These are phyloP conservation scores for Pseudochirops cupreus DNA, from an alignment of 2,797 vertebrate genomes.

Conservation along the genomic window DNA sequence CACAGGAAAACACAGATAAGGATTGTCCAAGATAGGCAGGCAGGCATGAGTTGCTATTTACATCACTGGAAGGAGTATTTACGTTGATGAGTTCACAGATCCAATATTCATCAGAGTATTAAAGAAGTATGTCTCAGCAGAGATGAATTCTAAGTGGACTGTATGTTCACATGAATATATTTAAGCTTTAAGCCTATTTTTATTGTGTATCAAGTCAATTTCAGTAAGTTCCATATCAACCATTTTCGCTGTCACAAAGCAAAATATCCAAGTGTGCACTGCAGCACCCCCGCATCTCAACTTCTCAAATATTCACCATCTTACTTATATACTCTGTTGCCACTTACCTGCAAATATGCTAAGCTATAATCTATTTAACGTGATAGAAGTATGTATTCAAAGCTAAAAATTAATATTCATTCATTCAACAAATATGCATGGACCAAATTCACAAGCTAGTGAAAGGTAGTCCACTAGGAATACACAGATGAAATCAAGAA, in stretches of 20 bases:
- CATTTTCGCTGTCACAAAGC: neutral
- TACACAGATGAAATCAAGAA: neutral
- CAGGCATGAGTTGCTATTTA: neutral
- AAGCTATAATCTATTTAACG: neutral
- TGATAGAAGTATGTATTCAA: neutral
- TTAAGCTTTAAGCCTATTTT: neutral
- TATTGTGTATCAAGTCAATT: neutral
- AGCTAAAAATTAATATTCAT: neutral
- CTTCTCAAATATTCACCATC: conserved; percentile 8
- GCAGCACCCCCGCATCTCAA: neutral
- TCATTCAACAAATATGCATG: conserved; percentile 62
- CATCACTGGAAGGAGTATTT: neutral
- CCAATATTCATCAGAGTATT: neutral
- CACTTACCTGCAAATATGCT: neutral
- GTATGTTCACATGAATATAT: conserved; percentile 16
- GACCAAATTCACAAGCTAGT: neutral
- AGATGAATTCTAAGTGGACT: neutral
- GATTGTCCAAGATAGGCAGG: neutral
- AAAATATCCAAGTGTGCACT: conserved; percentile 1
- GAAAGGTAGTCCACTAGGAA: neutral
- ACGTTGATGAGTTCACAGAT: neutral
- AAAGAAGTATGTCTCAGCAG: neutral
- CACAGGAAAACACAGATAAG: neutral
- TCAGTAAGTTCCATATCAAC: neutral
- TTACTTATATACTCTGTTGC: neutral